These are phyloP conservation scores for Drosophila subobscura DNA, from an alignment of 1,140 invertebrate species.

Conservation along the genomic window DNA sequence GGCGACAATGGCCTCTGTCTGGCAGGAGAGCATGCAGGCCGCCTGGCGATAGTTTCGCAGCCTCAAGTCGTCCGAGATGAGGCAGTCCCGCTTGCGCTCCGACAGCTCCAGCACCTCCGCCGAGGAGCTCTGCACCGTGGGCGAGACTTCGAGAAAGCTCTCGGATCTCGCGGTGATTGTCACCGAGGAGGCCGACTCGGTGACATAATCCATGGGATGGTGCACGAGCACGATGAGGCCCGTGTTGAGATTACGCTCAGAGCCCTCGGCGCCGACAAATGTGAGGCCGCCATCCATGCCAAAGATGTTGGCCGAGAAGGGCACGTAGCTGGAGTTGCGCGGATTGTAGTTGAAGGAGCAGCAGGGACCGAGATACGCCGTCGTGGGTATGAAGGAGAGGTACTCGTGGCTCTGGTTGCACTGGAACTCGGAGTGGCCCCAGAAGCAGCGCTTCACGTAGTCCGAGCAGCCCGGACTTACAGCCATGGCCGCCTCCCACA, in stretches of 20 bases:
- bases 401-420: constrained; percentile 79
- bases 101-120: constrained; percentile 72
- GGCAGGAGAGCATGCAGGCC: constrained; percentile 66
- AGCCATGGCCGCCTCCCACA: constrained; percentile 70
- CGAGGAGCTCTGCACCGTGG: constrained; percentile 75
- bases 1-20: constrained; percentile 65
- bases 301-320: constrained; percentile 79
- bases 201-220: constrained; percentile 79
- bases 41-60: constrained; percentile 73
- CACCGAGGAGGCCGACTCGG: constrained; percentile 71
- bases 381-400: constrained; percentile 77
- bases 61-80: constrained; percentile 68
- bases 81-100: constrained; percentile 69
- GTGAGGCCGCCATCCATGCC: constrained; percentile 76
- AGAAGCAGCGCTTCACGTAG: constrained; percentile 79
- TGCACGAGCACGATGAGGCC: constrained; percentile 77
- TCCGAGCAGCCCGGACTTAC: constrained; percentile 75
- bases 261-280: constrained; percentile 73
- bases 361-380: constrained; percentile 72
- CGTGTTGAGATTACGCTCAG: constrained; percentile 69
- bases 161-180: constrained; percentile 77
- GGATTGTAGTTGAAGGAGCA: constrained; percentile 83
- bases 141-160: constrained; percentile 78
- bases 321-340: constrained; percentile 72
- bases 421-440: constrained; percentile 70